Conservation (phyloP, 1,140 invertebrate species). For the Bombus soroeensis region DNA sequence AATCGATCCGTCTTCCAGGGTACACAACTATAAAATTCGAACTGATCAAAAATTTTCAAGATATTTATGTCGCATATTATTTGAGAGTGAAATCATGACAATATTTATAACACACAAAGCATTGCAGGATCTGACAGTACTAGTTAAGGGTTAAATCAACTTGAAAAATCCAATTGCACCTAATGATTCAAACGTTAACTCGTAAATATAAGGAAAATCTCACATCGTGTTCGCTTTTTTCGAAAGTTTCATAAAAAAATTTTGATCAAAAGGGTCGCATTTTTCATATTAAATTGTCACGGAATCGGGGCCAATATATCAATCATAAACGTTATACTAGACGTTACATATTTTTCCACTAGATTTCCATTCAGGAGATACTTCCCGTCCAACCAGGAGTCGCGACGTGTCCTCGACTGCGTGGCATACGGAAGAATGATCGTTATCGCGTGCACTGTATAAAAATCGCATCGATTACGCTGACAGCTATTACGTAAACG, state of each 20-base stretch:
- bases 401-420: slow-evolving; percentile 38
- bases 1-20: too few relatives aligned
- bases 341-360: not conserved
- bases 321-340: not conserved
- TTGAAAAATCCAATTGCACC: not conserved
- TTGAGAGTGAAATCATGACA: not conserved
- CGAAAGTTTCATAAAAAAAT: not conserved
- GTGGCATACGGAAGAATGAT: slow-evolving; percentile 55
- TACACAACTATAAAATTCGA: too few relatives aligned
- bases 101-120: not conserved
- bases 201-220: not conserved
- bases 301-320: not conserved
- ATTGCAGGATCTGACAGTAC: not conserved
- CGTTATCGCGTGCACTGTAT: slow-evolving; percentile 51
- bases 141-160: not conserved
- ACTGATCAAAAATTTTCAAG: too few relatives aligned
- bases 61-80: too few relatives aligned
- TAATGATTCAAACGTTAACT: not conserved
- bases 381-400: not conserved
- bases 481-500: slow-evolving; percentile 47
- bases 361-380: not conserved
- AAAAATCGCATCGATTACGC: slow-evolving; percentile 49
- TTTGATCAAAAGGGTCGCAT: too few relatives aligned
- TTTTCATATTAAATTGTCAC: not conserved
- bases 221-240: not conserved